Percentiles rank a stretch among this genome's conserved stretches.
Conservation (phyloP, 1,140 invertebrate species). For the Stratiolaelaps scimitus region DNA sequence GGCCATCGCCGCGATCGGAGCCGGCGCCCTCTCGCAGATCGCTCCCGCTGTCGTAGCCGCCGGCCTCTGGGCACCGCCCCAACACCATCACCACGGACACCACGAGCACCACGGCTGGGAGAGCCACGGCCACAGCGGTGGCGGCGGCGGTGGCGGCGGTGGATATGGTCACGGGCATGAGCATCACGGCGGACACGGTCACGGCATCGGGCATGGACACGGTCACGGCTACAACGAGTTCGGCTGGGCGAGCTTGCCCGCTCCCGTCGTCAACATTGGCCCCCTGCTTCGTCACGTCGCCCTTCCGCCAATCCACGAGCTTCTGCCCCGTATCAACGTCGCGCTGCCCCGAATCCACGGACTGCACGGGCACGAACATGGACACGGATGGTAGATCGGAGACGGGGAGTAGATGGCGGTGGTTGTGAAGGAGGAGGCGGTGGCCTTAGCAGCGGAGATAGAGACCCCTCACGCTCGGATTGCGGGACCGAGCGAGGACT, state of each 20-base stretch:
- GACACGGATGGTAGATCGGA: not conserved
- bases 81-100: not conserved
- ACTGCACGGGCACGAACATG: constrained; percentile 13
- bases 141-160: not conserved
- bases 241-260: constrained; percentile 13
- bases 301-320: constrained; percentile 20
- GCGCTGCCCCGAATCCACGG: constrained; percentile 1
- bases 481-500: no score
- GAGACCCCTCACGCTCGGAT: no score
- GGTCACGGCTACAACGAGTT: constrained; percentile 26
- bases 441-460: no score
- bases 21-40: constrained; percentile 19
- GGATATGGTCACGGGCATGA: not conserved
- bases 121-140: not conserved
- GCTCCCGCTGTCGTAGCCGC: constrained; percentile 16
- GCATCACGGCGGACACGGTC: not conserved
- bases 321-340: constrained; percentile 22
- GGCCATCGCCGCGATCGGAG: constrained; percentile 15
- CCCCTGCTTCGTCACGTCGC: constrained; percentile 25
- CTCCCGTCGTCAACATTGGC: constrained; percentile 17
- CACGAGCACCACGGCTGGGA: not conserved
- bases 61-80: constrained; percentile 13
- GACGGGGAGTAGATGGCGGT: no score
- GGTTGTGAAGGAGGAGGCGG: no score
- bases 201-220: constrained; percentile 19